Evolutionary conservation across 2,797 vertebrate species (phyloP).

Genomic region (Coreius guichenoti): DNA sequence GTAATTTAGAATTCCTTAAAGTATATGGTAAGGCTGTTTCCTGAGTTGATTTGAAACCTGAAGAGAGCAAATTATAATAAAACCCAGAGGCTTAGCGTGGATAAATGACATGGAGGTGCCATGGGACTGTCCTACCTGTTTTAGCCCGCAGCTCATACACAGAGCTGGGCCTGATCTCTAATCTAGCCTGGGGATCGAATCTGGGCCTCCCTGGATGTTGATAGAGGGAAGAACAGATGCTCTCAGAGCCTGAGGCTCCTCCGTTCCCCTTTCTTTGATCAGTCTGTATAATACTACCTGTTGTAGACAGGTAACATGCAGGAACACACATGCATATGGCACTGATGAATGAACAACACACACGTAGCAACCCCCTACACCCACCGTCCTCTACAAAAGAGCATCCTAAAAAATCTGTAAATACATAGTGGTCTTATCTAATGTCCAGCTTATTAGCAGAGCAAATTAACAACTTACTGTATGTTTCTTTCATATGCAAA

Average conservation of each 20-base stretch:
- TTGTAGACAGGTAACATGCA: slow-evolving; percentile 55
- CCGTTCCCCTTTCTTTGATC: slow-evolving; percentile 63
- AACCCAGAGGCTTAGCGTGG: slow-evolving; percentile 50
- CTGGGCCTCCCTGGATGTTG: slow-evolving; percentile 50
- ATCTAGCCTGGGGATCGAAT: slow-evolving; percentile 60
- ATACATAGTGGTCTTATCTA: slow-evolving; percentile 58
- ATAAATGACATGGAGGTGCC: slow-evolving; percentile 54
- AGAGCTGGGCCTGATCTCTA: slow-evolving; percentile 60
- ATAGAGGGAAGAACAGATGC: slow-evolving; percentile 57
- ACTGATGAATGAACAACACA: slow-evolving; percentile 34
- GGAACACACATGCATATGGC: slow-evolving; percentile 52
- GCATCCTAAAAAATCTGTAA: slow-evolving; percentile 23
- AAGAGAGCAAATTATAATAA: slow-evolving; percentile 43
- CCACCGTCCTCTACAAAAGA: not conserved
- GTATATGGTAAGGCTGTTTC: slow-evolving; percentile 33
- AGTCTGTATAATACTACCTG: slow-evolving; percentile 55
- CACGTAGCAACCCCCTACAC: not conserved
- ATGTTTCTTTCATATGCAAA: slow-evolving; percentile 65
- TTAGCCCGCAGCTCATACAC: slow-evolving; percentile 52
- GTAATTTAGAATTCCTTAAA: slow-evolving; percentile 26
- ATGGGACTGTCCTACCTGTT: slow-evolving; percentile 51
- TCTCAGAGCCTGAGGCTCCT: slow-evolving; percentile 54
- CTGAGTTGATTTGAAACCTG: slow-evolving; percentile 21
- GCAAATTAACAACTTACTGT: slow-evolving; percentile 65
- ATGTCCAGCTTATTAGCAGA: slow-evolving; percentile 71